Percentiles rank a stretch among this genome's conserved stretches.
Conservation (phyloP, 2,888 invertebrate genomes). For the Oxystoma pomonae region DNA sequence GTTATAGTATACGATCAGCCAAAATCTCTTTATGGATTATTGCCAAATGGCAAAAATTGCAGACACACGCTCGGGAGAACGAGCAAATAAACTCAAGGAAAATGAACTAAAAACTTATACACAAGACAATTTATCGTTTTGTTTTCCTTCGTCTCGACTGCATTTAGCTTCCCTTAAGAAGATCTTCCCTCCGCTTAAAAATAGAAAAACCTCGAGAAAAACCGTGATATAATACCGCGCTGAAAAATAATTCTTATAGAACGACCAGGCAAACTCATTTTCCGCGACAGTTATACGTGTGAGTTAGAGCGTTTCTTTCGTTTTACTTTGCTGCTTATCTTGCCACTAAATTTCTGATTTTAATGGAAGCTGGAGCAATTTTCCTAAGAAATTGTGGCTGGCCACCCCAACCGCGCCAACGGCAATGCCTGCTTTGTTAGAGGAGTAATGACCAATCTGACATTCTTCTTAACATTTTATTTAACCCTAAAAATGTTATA, state of each 20-base stretch:
- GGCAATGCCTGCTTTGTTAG: too few relatives aligned
- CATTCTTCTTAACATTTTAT: too few relatives aligned
- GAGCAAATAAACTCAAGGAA: slow-evolving; percentile 42
- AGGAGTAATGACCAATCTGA: too few relatives aligned
- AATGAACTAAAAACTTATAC: slow-evolving; percentile 47
- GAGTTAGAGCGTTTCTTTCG: slow-evolving; percentile 48
- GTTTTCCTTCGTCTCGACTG: slow-evolving; percentile 42
- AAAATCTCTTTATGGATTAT: too few relatives aligned
- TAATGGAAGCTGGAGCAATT: slow-evolving; percentile 50
- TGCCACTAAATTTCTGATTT: slow-evolving; percentile 56
- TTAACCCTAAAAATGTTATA: too few relatives aligned
- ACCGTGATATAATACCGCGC: slow-evolving; percentile 41
- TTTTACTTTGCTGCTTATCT: slow-evolving; percentile 52
- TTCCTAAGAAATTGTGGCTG: slow-evolving; percentile 32
- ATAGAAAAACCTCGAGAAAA: too few relatives aligned
- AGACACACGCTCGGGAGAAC: neutral
- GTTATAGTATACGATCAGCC: too few relatives aligned
- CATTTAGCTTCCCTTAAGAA: neutral
- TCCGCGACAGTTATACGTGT: slow-evolving; percentile 46
- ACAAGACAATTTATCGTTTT: slow-evolving; percentile 46
- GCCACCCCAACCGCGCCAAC: slow-evolving; percentile 40
- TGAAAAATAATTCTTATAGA: slow-evolving; percentile 43
- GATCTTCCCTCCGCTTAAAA: too few relatives aligned
- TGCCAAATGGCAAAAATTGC: too few relatives aligned
- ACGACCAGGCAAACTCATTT: slow-evolving; percentile 46